These are phyloP conservation scores for Chrysopilus asiliformis DNA, from an alignment of 2,888 invertebrate species.

Conservation along the genomic window DNA sequence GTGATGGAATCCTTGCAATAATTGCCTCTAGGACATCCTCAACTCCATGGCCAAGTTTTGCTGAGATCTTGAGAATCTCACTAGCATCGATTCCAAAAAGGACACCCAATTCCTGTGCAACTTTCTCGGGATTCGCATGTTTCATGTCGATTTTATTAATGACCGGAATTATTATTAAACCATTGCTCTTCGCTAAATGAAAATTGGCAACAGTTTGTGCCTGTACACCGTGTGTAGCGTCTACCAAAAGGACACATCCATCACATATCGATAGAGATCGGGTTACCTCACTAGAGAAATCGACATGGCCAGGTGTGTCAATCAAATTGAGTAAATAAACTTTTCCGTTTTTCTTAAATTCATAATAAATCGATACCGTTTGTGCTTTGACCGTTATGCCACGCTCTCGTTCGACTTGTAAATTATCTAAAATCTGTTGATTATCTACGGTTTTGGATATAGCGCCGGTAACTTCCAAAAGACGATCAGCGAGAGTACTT, in stretches of 20 bases:
- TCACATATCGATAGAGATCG: slow-evolving; percentile 86
- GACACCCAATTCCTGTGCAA: slow-evolving; percentile 60
- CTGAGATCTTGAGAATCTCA: slow-evolving; percentile 68
- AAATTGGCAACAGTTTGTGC: slow-evolving; percentile 98
- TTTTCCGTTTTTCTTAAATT: slow-evolving; percentile 44
- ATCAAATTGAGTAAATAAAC: slow-evolving; percentile 84
- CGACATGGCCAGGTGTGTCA: slow-evolving; percentile 97
- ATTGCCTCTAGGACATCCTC: slow-evolving; percentile 62
- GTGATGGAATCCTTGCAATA: slow-evolving; percentile 68
- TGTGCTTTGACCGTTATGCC: slow-evolving; percentile 99
- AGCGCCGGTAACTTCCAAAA: slow-evolving; percentile 85
- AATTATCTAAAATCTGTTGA: slow-evolving; percentile 60
- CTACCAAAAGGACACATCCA: slow-evolving; percentile 87
- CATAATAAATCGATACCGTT: slow-evolving; percentile 75
- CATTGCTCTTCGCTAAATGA: slow-evolving; percentile 71
- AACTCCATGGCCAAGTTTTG: slow-evolving; percentile 80
- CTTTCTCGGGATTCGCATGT: slow-evolving; percentile 73
- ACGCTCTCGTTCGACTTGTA: slow-evolving; percentile 83
- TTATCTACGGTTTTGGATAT: slow-evolving; percentile 50
- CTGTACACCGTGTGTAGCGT: slow-evolving; percentile 92
- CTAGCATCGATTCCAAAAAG: slow-evolving; percentile 68
- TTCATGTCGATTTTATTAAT: slow-evolving; percentile 95
- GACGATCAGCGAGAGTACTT: slow-evolving; percentile 87
- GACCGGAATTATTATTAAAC: slow-evolving; percentile 77
- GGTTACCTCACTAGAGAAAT: slow-evolving; percentile 91